A percentile compares a stretch with the other conserved stretches of the same genome.
Conservation (phyloP, 2,888 invertebrate genomes). For the Ichneumoninae sp. region DNA sequence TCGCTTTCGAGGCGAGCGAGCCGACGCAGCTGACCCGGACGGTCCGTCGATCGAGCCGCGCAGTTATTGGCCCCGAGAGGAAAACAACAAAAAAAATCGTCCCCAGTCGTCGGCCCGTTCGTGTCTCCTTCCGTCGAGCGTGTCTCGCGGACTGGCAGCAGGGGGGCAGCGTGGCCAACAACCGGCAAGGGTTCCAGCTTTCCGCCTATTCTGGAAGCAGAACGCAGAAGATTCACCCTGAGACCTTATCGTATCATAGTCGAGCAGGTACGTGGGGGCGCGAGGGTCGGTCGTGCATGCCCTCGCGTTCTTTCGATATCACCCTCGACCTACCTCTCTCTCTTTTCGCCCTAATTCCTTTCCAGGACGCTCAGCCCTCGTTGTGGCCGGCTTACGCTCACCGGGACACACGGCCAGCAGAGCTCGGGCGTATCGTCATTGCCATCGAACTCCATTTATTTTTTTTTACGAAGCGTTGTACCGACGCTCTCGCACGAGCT, state of each 20-base stretch:
- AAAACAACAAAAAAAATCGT: slow-evolving; percentile 14
- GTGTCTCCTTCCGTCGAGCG: neutral
- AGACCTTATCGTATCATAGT: slow-evolving; percentile 75
- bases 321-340: slow-evolving; percentile 30
- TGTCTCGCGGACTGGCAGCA: neutral
- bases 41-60: slow-evolving; percentile 18
- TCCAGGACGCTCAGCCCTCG: slow-evolving; percentile 67
- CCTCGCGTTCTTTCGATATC: slow-evolving; percentile 36
- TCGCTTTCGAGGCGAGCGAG: slow-evolving; percentile 60
- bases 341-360: slow-evolving; percentile 77
- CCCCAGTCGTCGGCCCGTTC: neutral
- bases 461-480: slow-evolving; percentile 75
- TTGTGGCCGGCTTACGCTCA: slow-evolving; percentile 56
- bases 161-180: slow-evolving; percentile 20
- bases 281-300: slow-evolving; percentile 39
- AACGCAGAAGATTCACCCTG: slow-evolving; percentile 50
- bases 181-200: slow-evolving; percentile 31
- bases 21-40: slow-evolving; percentile 43
- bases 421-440: slow-evolving; percentile 44
- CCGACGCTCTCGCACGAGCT: slow-evolving; percentile 53
- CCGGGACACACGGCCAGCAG: slow-evolving; percentile 7
- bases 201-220: slow-evolving; percentile 3
- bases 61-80: slow-evolving; percentile 49
- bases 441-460: slow-evolving; percentile 76
- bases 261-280: slow-evolving; percentile 67